Base-by-base conservation (phyloP, 2,797 vertebrate species). In the Sebastes cheni region DNA sequence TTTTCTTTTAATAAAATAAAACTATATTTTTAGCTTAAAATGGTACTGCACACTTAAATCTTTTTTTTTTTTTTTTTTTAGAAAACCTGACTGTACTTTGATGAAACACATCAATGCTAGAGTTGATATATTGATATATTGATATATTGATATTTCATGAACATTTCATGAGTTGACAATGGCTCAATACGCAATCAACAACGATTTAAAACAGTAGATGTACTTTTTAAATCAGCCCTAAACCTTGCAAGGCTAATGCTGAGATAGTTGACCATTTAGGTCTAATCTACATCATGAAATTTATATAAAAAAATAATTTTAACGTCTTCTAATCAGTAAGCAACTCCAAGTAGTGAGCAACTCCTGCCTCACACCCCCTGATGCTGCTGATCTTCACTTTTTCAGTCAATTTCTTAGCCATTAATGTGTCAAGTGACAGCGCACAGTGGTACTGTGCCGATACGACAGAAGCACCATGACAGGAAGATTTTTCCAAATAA, bases 401-500 rank as follows among this genome's bases (percentile, higher is more conserved):
- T 67, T 67, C 25, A 56, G 6, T 77, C 16, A 30, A 0, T 83
- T 68, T 77, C 16, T 61, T 25, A 72, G 12, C 4, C n/a, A 36
- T 62, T 72, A 18, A 77, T 72, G 36, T 30, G 36, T 77, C 20
- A 61, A 20, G 30, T 67, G 50, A 67, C 36, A 46, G 46, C 12
- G 5, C 23, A 39, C 25, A 58, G 34, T 72, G 67, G 46, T 29
- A 62, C 23, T 61, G 16, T 2, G 3, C 52, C 70, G 55, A 67
- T 84, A 34, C 72, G 72, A 80, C 81, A 71, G 67, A 81, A 84
- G 72, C 30, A 67, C 29, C 25, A 4, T 62, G 30, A 62, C 34
- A 32, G 59, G 58, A 32, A 42, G 11, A 62, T 74, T 87, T 82
- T 83, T 75, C 4, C 23, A 23, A 72, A 58, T 84, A 77, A 76